Evolutionary conservation across 2,888 invertebrate genomes (phyloP), one percentile per base, ranked within the genome.

Genomic region (Heliconius hortense): DNA sequence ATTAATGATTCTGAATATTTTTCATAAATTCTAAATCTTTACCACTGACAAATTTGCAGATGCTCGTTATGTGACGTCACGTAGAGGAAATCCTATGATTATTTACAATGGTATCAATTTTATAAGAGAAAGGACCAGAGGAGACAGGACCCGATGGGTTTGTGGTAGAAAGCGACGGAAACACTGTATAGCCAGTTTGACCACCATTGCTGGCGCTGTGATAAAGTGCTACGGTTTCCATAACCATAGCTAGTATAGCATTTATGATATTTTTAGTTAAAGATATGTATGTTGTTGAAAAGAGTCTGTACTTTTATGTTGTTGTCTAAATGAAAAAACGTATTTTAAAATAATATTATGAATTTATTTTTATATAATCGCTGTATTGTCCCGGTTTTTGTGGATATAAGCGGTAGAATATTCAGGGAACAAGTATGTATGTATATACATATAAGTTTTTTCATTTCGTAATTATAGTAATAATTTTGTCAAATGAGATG

Each of bases 11-110:
- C 5, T 24, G 11, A 13, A 8, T 59, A 53, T 59, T 67, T 21
- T 60, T 43, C 69, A n/a, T 43, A 28, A 59, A 63, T 60, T 75
- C 60, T 72, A 60, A 66, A 56, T 60, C 3, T 59, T 59, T 39
- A 69, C 18, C 70, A 63, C 60, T 60, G 75, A 63, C 60, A 76
- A 76, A 60, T 77, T 84, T 83, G 73, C 84, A 84, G 89, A 79
- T 81, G 79, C 85, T 31, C 80, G 80, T 10, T 88, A 86, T 79
- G 87, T 89, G 77, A 83, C 84, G 78, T 90, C 91, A 5, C 85
- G 89, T 11, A 88, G 88, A 10, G 91, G 91, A 48, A 91, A 91
- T 77, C 90, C 90, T 13, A 90, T 90, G 90, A 86, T 91, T 67
- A 77, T 89, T 56, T 85, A 87, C 78, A 85, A 87, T 43, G 90